Evolutionary conservation across 92 coral and sea anemone species (phyloP), one percentile per base, ranked within the genome.

Genomic region (Paragorgia papillata): DNA sequence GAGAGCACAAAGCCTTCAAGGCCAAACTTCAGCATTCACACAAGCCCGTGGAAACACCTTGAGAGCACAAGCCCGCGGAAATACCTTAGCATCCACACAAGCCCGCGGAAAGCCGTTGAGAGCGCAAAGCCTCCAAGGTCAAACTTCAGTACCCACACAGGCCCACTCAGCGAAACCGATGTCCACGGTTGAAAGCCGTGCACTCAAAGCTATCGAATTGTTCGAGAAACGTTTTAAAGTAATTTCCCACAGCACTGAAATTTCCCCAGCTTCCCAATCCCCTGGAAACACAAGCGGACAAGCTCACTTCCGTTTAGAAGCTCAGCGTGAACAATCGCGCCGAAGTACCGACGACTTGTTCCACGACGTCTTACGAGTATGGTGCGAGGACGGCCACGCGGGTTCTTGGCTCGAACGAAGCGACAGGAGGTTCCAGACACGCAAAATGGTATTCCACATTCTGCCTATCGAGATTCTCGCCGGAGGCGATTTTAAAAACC

Each of bases 401-500:
- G 69, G 46, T 17, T 33, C 34, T 29, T 71, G 78, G 78, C 49
- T 71, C 13, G 78, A 71, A 54, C 44, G 64, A 31, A 51, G n/a
- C 20, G 78, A 71, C 17, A 31, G 35, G 48, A 71, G 54, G 21
- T 19, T 51, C n/a, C 51, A 9, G 15, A 48, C n/a, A 53, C 63
- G 78, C 1, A 53, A 51, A 57, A 28, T 33, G 48, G 53, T 71
- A 12, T 51, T 95, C 2, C 85, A 89, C 21, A 87, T 91, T 61
- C 68, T 95, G 28, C 81, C 90, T 0, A 83, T 86, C 43, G 89
- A 89, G 5, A 19, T 55, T 12, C 49, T 95, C 56, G 62, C 65
- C 8, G 61, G 89, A 18, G 99, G 99, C n/a, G 89, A 91, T 69
- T 95, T 91, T 78, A 77, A 84, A 41, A 71, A 71, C 21, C 83